Evolutionary conservation across 1,140 invertebrate species (phyloP).

Genomic region (Gonatopus flavifemur): DNA sequence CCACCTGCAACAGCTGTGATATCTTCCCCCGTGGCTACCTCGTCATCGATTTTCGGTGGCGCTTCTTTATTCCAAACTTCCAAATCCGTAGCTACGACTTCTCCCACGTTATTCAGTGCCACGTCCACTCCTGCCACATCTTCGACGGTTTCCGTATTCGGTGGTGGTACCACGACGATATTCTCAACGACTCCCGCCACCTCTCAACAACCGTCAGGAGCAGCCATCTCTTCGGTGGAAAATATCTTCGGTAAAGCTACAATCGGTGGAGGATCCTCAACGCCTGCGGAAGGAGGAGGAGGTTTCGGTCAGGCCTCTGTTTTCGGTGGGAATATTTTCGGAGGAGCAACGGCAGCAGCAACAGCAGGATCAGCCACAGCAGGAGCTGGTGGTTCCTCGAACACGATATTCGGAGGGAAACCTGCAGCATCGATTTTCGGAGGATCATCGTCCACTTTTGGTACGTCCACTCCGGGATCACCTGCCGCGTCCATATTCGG

Average conservation of each 20-base stretch:
- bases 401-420: conserved; percentile 15
- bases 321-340: conserved; percentile 9
- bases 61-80: too few species aligned
- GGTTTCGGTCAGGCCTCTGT: conserved; percentile 18
- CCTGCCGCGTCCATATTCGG: conserved; percentile 26
- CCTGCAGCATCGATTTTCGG: conserved; percentile 29
- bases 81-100: not conserved
- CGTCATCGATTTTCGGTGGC: too few species aligned
- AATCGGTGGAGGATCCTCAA: conserved; percentile 8
- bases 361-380: not conserved
- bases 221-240: conserved; percentile 6
- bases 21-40: too few species aligned
- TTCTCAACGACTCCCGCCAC: conserved; percentile 20
- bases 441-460: conserved; percentile 8
- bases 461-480: conserved; percentile 8
- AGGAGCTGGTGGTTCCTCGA: conserved; percentile 6
- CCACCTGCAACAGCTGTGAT: too few species aligned
- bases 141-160: conserved; percentile 11
- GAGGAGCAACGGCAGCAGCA: too few species aligned
- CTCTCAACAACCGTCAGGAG: conserved; percentile 6
- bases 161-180: not conserved
- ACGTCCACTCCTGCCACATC: not conserved
- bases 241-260: conserved; percentile 17
- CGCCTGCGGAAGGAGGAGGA: not conserved
- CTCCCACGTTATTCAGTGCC: not conserved